These are phyloP conservation scores for Parasteatoda lunata DNA, from an alignment of 2,888 invertebrate species.

Conservation along the genomic window DNA sequence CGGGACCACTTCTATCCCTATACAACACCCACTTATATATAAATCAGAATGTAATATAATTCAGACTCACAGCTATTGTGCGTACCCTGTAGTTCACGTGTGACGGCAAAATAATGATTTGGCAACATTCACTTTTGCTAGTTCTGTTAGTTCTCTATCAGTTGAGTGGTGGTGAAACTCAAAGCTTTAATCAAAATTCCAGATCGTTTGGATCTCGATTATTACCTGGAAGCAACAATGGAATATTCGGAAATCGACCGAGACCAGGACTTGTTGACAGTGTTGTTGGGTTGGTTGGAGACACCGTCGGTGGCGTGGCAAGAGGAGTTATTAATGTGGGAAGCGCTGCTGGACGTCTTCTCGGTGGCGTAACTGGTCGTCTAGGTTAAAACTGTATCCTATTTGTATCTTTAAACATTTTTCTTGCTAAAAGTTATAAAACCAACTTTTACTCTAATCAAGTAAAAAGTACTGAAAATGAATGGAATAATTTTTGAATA, in stretches of 20 bases:
- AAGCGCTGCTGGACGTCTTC: constrained; percentile 4
- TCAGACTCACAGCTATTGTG: too few relatives aligned
- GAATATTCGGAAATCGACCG: neutral
- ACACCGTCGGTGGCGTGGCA: constrained; percentile 20
- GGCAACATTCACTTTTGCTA: neutral
- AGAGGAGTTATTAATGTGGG: constrained; percentile 9
- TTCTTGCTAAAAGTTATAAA: too few relatives aligned
- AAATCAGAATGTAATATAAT: too few relatives aligned
- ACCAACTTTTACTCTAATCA: too few relatives aligned
- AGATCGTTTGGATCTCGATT: neutral
- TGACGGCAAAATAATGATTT: neutral
- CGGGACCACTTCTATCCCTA: too few relatives aligned
- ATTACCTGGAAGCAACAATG: neutral
- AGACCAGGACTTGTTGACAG: neutral
- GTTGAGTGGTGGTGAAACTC: neutral
- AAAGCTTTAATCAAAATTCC: neutral
- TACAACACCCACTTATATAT: too few relatives aligned
- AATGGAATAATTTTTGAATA: too few relatives aligned
- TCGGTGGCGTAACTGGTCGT: constrained; percentile 16
- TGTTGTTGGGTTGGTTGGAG: constrained; percentile 24
- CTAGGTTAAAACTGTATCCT: constrained; percentile 3
- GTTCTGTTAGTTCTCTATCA: neutral
- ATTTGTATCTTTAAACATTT: too few relatives aligned
- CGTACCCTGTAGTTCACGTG: too few relatives aligned
- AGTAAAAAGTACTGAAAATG: too few relatives aligned